A percentile compares a stretch with the other conserved stretches of the same genome.
Conservation (phyloP, 2,113 vertebrate species). For the Theropithecus gelada region DNA sequence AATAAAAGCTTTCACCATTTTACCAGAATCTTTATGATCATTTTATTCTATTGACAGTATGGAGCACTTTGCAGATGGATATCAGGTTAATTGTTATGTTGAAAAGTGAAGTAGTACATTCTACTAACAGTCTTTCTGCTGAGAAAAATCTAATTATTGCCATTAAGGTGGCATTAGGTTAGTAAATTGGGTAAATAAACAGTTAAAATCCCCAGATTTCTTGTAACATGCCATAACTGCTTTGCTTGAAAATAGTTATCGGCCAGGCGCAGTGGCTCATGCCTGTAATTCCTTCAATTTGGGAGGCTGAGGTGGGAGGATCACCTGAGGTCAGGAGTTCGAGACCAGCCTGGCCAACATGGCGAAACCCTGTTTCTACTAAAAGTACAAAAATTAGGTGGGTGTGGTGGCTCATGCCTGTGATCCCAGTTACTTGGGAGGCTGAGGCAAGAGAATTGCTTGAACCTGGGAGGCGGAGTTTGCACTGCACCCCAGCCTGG, state of each 20-base stretch:
- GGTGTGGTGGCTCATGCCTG: too few relatives aligned
- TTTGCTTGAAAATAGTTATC: constrained; percentile 54
- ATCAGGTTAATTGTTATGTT: constrained; percentile 80
- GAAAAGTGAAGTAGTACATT: constrained; percentile 67
- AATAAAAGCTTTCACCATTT: constrained; percentile 67
- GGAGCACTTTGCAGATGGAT: constrained; percentile 76
- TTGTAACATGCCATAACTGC: constrained; percentile 32
- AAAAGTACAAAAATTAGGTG: too few relatives aligned
- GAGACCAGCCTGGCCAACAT: too few relatives aligned
- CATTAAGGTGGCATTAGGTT: constrained; percentile 72
- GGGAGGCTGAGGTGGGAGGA: too few relatives aligned
- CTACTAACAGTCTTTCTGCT: constrained; percentile 69
- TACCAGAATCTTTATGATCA: constrained; percentile 65
- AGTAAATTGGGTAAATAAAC: constrained; percentile 68
- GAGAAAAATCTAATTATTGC: constrained; percentile 70
- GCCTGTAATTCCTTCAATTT: too few relatives aligned
- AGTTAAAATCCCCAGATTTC: constrained; percentile 44
- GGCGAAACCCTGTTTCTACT: too few relatives aligned
- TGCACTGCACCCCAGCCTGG: too few relatives aligned
- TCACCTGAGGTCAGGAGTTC: too few relatives aligned
- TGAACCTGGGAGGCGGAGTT: too few relatives aligned
- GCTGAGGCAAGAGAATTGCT: too few relatives aligned
- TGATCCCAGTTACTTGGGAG: too few relatives aligned
- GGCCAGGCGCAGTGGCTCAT: rapidly evolving
- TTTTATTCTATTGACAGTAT: constrained; percentile 74